Evolutionary conservation across 1,140 invertebrate species (phyloP), one percentile per base, ranked within the genome.

Genomic region (Leptonema lineaticorne): DNA sequence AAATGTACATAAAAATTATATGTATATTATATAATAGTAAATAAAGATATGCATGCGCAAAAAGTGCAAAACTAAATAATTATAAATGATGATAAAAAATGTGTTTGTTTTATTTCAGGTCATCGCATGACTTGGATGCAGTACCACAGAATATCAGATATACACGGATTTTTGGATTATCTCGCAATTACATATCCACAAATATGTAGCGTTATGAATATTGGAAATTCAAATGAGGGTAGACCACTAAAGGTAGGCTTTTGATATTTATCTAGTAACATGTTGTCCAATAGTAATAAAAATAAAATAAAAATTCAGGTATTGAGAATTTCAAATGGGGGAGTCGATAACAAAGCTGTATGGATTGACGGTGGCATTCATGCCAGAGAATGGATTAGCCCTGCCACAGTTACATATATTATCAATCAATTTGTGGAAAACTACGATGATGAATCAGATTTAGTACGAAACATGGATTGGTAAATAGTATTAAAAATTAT

Each of bases 301-400:
- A 27, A 27, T 30, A 0, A 57, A 37, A 26, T 70, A 46, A 68
- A 50, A 75, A 68, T 72, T 28, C 67, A 86, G 85, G 77, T 87
- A 16, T 67, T 86, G 27, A 85, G 88, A 67, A 90, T 92, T 30
- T 90, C 89, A 1, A 82, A 88, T 74, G 85, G 86, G 14, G 83
- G 86, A 45, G 68, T 80, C 20, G 78, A 76, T 3, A 88, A 88
- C 74, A 85, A 86, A 67, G 85, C 85, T 1, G 78, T 87, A n/a
- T 88, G 86, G 79, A 83, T 87, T 53, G 87, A 89, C 75, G 84
- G 85, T 79, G 93, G 93, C 11, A 93, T 95, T 74, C 95, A 97
- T 75, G 94, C 93, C 0, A 79, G 94, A 29, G 94, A 97, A 82
- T 97, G 95, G 94, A 94, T 97, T 64, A 88, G 92, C 50, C 90